A percentile compares a stretch with the other conserved stretches of the same genome.
Evolutionary conservation across 2,888 invertebrate genomes (phyloP).

Genomic region (Amaurobius ferox): DNA sequence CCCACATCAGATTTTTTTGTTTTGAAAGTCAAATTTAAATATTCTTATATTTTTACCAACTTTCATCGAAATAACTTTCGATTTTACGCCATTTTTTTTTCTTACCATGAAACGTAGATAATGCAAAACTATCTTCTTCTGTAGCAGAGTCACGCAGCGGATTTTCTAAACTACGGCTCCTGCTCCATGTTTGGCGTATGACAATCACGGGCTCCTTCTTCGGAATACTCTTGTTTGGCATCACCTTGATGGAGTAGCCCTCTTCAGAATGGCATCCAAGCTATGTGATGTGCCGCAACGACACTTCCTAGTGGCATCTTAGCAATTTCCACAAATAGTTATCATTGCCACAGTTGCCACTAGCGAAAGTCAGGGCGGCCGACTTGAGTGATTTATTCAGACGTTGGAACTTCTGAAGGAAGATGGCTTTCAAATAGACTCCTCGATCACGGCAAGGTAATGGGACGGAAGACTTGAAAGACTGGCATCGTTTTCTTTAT

Average conservation of each 20-base stretch:
- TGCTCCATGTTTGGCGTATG: neutral
- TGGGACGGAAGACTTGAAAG: neutral
- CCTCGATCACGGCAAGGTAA: neutral
- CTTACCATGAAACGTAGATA: too few relatives aligned
- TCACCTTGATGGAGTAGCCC: slow-evolving; percentile 32
- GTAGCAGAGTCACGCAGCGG: neutral
- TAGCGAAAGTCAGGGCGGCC: slow-evolving; percentile 66
- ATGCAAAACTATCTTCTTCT: too few relatives aligned
- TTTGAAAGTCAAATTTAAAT: too few relatives aligned
- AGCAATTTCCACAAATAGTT: slow-evolving; percentile 69
- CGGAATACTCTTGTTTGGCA: slow-evolving; percentile 4
- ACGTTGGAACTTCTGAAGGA: neutral
- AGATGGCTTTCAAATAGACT: neutral
- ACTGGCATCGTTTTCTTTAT: too few relatives aligned
- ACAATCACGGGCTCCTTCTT: neutral
- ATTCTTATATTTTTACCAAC: too few relatives aligned
- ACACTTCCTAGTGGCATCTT: slow-evolving; percentile 72
- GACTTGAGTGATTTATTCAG: neutral
- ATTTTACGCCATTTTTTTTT: too few relatives aligned
- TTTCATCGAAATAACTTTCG: too few relatives aligned
- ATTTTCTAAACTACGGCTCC: neutral
- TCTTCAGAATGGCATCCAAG: slow-evolving; percentile 35
- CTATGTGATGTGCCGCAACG: slow-evolving; percentile 44
- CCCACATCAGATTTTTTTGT: too few relatives aligned
- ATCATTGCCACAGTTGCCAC: slow-evolving; percentile 72